phyloP scores from a whole-genome alignment of 2,797 vertebrate genomes.

The Pipistrellus nathusii region DNA sequence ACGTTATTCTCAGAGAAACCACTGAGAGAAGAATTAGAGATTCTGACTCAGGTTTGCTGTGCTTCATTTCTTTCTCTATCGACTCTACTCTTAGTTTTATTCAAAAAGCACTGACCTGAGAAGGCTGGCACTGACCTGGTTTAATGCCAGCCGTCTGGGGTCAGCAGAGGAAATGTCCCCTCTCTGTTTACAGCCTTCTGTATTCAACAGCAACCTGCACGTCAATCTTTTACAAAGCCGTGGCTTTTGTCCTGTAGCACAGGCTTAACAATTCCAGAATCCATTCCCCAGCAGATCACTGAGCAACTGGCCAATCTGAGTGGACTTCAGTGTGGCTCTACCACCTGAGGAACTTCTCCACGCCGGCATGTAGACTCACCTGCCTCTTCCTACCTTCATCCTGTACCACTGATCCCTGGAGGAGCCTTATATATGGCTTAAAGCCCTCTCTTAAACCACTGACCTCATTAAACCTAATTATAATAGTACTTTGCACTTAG shows the following conservation, averaged over 20 bases:
- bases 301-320: neutral
- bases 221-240: neutral
- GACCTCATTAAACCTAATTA: slow-evolving; percentile 73
- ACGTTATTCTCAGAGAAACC: neutral
- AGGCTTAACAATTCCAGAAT: neutral
- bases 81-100: neutral
- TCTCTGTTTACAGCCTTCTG: neutral
- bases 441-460: slow-evolving; percentile 73
- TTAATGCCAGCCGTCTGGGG: neutral
- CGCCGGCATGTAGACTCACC: neutral
- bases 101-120: neutral
- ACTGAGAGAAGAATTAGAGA: neutral
- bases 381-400: slow-evolving; percentile 25
- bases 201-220: neutral
- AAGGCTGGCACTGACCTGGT: slow-evolving; percentile 57
- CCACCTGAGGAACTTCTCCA: neutral
- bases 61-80: neutral
- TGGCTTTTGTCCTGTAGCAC: slow-evolving; percentile 17
- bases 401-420: neutral
- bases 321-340: neutral
- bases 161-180: neutral
- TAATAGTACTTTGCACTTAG: slow-evolving; percentile 57
- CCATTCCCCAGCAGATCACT: neutral
- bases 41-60: neutral
- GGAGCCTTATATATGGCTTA: slow-evolving; percentile 77